These are phyloP conservation scores for Caprella mutica DNA, from an alignment of 2,888 invertebrate species.

Conservation along the genomic window DNA sequence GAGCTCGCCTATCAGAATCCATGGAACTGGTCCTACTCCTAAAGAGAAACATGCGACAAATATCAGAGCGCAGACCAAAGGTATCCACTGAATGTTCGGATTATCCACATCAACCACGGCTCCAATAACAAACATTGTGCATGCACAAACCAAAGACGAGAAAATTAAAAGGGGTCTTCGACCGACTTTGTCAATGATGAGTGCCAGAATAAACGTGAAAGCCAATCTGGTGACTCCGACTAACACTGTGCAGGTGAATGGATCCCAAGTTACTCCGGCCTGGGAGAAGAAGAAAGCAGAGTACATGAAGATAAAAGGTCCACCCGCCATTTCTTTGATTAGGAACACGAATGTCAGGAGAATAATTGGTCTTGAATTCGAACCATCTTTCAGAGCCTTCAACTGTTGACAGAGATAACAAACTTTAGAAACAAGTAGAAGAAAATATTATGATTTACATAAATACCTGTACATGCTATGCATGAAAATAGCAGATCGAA, in stretches of 20 bases:
- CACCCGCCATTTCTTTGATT: slow-evolving; percentile 41
- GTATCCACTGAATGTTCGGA: slow-evolving; percentile 37
- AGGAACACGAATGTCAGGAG: slow-evolving; percentile 39
- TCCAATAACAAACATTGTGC: slow-evolving; percentile 25
- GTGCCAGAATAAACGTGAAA: slow-evolving; percentile 37
- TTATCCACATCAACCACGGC: slow-evolving; percentile 34
- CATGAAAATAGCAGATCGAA: too few relatives aligned
- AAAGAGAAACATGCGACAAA: slow-evolving; percentile 32
- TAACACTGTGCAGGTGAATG: slow-evolving; percentile 39
- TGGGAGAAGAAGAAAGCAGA: slow-evolving; percentile 40
- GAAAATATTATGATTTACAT: neutral
- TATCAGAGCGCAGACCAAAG: slow-evolving; percentile 36
- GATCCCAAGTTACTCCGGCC: slow-evolving; percentile 37
- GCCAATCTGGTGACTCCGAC: slow-evolving; percentile 38
- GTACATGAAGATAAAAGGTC: slow-evolving; percentile 43
- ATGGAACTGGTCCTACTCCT: slow-evolving; percentile 33
- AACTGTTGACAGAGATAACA: slow-evolving; percentile 35
- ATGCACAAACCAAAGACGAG: slow-evolving; percentile 21
- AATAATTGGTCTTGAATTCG: slow-evolving; percentile 38
- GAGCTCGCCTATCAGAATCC: slow-evolving; percentile 32
- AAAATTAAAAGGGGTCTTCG: slow-evolving; percentile 41
- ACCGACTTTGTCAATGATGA: slow-evolving; percentile 40
- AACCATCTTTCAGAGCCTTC: slow-evolving; percentile 37
- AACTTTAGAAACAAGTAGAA: neutral
- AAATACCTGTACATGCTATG: too few relatives aligned